These are phyloP conservation scores for Virgularia gustaviana DNA, from an alignment of 92 coral and sea anemone genomes.

Conservation along the genomic window DNA sequence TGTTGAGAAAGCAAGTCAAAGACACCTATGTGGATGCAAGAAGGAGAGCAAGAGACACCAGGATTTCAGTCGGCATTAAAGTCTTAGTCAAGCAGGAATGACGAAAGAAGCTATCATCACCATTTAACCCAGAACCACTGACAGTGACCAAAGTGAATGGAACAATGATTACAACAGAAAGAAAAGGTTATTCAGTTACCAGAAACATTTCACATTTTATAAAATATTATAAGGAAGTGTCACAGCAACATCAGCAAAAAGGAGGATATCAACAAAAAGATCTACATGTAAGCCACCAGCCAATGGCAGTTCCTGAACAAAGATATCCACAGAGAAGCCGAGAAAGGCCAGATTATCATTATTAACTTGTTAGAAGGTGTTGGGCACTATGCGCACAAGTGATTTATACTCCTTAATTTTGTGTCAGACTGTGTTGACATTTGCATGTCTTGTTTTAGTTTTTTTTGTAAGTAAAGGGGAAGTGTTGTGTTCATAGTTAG, in stretches of 20 bases:
- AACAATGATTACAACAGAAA: constrained; percentile 1
- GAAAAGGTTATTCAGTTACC: neutral
- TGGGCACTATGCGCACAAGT: too few relatives aligned
- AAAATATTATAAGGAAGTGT: too few relatives aligned
- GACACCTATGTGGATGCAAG: neutral
- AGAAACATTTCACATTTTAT: constrained; percentile 20
- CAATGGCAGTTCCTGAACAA: neutral
- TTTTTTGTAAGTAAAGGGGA: too few relatives aligned
- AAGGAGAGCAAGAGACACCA: neutral
- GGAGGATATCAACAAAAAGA: neutral
- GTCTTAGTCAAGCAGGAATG: constrained; percentile 15
- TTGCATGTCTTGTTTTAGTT: too few relatives aligned
- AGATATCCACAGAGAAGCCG: neutral
- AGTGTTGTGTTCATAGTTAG: too few relatives aligned
- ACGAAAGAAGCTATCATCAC: constrained; percentile 4
- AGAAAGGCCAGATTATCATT: too few relatives aligned
- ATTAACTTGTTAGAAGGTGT: too few relatives aligned
- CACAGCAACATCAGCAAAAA: neutral
- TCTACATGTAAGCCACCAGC: neutral
- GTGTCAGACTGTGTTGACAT: too few relatives aligned
- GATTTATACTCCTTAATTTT: too few relatives aligned
- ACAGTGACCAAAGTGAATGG: constrained; percentile 23
- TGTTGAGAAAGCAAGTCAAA: neutral
- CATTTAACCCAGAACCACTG: constrained; percentile 10
- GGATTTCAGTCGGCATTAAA: constrained; percentile 6